Evolutionary conservation across 2,797 vertebrate genomes (phyloP), one percentile per base, ranked within the genome.

Genomic region (Australoheros facetus): DNA sequence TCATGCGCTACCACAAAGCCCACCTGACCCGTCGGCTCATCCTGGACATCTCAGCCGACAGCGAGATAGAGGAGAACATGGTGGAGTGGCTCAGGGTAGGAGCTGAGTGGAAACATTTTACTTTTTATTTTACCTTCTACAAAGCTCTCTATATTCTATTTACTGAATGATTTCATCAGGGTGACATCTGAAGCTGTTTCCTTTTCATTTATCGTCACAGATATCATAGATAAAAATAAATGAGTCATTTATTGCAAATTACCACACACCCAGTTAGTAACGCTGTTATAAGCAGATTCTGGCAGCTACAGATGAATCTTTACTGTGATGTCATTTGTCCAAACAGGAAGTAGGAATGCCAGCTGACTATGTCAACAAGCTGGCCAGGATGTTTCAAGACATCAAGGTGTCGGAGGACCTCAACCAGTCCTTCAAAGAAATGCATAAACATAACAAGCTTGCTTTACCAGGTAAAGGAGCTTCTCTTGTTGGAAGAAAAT

Each of bases 31-130:
- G 98, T 16, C 97, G 98, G 42, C 96, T 99, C 89, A 99, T 99
- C 95, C 89, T 99, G 87, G 98, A 99, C 95, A 99, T 99, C 91
- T 99, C 98, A 5, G 98, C 98, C 1, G 98, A 99, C 90, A 99
- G 98, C 77, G 98, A 99, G 95, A 99, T 98, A 55, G 98, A 99
- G 93, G 98, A 99, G 93, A 99, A 99, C 92, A 99, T 99, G 98
- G 98, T 99, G 83, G 98, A 99, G 88, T 99, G 98, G 98, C 97
- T 99, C 89, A 96, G 98, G 96, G 98, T 99, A 94, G 94, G 95
- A 28, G 30, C n/a, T 9, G 6, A 5, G 0, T 3, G 13, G 37
- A 9, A 26, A 66, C 2, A 39, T 55, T 17, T 17, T 56, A n/a
- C 5, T 59, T 30, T 42, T 5, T 11, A 39, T 26, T 32, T 72